These are phyloP conservation scores for Girardinichthys multiradiatus DNA, from an alignment of 2,113 vertebrate genomes.

Conservation along the genomic window DNA sequence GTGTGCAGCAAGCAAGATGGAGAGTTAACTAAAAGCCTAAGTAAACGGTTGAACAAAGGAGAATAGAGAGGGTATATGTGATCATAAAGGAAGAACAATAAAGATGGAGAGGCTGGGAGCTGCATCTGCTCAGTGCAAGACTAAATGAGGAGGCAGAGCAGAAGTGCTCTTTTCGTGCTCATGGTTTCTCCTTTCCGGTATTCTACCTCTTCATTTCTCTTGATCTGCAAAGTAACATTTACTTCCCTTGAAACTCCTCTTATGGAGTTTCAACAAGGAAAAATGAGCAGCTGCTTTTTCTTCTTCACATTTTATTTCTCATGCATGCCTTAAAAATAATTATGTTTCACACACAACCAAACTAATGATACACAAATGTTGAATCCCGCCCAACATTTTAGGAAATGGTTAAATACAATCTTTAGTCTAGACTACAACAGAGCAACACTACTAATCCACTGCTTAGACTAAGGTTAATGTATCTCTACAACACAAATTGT, in stretches of 20 bases:
- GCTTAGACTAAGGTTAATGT: no score
- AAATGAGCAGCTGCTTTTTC: conserved; percentile 35
- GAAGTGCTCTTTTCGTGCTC: conserved; percentile 66
- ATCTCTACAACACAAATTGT: no score
- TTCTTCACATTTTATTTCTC: conserved; percentile 4
- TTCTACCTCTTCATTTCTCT: conserved; percentile 56
- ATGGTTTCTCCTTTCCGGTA: conserved; percentile 59
- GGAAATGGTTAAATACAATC: neutral
- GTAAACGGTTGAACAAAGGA: conserved; percentile 65
- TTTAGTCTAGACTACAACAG: neutral
- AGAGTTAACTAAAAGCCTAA: conserved; percentile 72
- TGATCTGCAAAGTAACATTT: conserved; percentile 68
- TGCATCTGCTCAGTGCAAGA: conserved; percentile 57
- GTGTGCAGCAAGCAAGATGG: conserved; percentile 43
- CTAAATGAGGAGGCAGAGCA: conserved; percentile 69
- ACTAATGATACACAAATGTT: neutral
- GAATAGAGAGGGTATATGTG: conserved; percentile 26
- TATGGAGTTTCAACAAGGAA: conserved; percentile 51
- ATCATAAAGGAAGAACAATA: conserved; percentile 56
- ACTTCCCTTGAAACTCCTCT: conserved; percentile 76
- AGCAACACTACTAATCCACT: no score
- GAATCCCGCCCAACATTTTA: neutral
- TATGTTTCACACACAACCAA: conserved; percentile 10
- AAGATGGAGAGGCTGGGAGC: conserved; percentile 59
- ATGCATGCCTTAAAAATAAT: conserved; percentile 29